Base-by-base conservation (phyloP, 2,113 vertebrate species). In the Kobus ellipsiprymnus region DNA sequence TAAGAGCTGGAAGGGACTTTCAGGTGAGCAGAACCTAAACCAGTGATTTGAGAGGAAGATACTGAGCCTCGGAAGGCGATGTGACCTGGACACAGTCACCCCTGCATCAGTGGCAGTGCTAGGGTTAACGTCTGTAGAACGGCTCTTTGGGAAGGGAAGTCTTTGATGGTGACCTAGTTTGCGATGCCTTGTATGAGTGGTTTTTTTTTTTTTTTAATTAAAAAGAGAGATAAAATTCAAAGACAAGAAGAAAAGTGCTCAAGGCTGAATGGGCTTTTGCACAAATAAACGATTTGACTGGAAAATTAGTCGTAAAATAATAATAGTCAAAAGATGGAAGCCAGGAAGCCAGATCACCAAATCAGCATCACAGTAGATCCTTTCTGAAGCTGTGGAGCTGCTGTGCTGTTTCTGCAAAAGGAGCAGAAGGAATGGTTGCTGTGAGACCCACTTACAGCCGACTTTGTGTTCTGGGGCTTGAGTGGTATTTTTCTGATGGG, bases 221-320 rank as follows among this genome's bases (percentile, higher is more conserved):
- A 97, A 97, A 98, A 98, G 95, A 87, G 97, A 98, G 99, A 98
- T 99, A 97, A 98, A 98, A 99, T 98, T 98, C 93, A 98, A 98
- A 99, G 98, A 98, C 98, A 98, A 98, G 98, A 95, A 98, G 96
- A 98, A 98, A 98, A 97, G 60, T 96, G 97, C 98, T 98, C 59
- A 95, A 98, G 98, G 98, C 98, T 98, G 98, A 91, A 94, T 95
- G 97, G 97, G 84, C 81, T 97, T 97, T 98, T 98, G 94, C 85
- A 96, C 97, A 98, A 98, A 98, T 98, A 97, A 96, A 98, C 95
- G 96, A 98, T 97, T 98, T 98, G 98, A 98, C 97, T 92, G 97
- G 98, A 98, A 98, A 99, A 98, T 98, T 98, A 93, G 88, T 91
- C 0, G 2, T 97, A 95, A 98, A 95, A 95, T 96, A 98, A 44